Evolutionary conservation across 2,113 vertebrate genomes (phyloP), one percentile per base, ranked within the genome.

Genomic region (Phaetusa simplex): DNA sequence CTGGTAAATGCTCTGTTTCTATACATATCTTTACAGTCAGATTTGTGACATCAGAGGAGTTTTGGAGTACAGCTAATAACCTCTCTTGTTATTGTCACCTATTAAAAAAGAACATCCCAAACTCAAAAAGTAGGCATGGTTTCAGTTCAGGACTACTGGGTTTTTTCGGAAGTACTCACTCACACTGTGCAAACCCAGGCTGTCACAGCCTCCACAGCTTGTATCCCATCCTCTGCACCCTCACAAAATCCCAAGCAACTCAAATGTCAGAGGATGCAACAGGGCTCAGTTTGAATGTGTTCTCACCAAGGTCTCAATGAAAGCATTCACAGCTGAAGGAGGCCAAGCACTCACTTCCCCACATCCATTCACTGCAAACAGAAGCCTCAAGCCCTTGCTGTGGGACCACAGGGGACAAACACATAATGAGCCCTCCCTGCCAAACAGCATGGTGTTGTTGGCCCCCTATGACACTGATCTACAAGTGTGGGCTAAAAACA

Each of bases 401-500:
- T 47, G 59, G 89, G 95, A 95, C 76, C 67, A 86, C 65, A 82
- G 86, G 78, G 76, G 40, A 84, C 59, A 61, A 73, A 34, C 49
- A 90, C 69, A 82, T 70, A 97, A 97, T 82, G 26, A 97, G 79
- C 58, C 86, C 69, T 95, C 29, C 13, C 55, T 85, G 91, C 59
- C 62, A 92, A 93, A 82, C 64, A 90, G 77, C 94, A 93, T 27
- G 5, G 74, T 56, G 82, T 58, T 96, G 67, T 84, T 85, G 76
- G 84, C 82, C 80, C 90, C 91, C 53, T 50, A 29, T 67, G 91
- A 88, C 32, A 95, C 59, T 3, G 9, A 95, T 95, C 93, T 89
- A 91, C 72, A 97, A 96, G 71, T 66, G 72, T 82, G 93, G 86
- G 72, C 91, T 97, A 52, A 93, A 97, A 95, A 93, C 76, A 62